Evolutionary conservation across 2,113 vertebrate species (phyloP).

Genomic region (Pleuronectes platessa): DNA sequence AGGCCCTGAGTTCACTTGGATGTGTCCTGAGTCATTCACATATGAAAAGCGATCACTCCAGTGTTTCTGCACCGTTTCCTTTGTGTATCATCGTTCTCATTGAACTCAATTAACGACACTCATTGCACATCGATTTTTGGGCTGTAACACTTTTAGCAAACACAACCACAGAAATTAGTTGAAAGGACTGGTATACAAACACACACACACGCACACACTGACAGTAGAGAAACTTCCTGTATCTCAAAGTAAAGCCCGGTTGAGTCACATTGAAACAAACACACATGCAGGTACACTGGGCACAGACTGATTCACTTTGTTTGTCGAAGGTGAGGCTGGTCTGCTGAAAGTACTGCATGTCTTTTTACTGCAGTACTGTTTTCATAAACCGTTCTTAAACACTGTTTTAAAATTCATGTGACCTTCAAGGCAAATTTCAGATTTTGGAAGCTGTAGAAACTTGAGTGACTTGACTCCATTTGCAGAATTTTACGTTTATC

Average conservation of each 20-base stretch:
- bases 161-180: background rate
- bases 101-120: background rate
- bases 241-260: background rate
- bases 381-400: background rate
- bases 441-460: background rate
- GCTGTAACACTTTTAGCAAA: conserved; percentile 11
- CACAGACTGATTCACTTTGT: conserved; percentile 11
- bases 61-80: conserved; percentile 13
- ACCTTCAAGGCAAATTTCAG: background rate
- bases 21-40: conserved; percentile 29
- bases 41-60: conserved; percentile 43
- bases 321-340: conserved; percentile 58
- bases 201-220: too few species aligned
- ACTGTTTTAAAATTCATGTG: background rate
- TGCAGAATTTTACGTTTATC: background rate
- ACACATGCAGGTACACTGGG: conserved; percentile 2
- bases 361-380: background rate
- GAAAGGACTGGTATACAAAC: background rate
- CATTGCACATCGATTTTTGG: conserved; percentile 9
- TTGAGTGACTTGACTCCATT: background rate
- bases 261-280: conserved; percentile 42
- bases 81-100: background rate
- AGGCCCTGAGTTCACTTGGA: conserved; percentile 31
- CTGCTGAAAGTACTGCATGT: background rate
- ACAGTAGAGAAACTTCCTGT: background rate